Percentiles rank a stretch among this genome's conserved stretches.
These are phyloP conservation scores for Epizoanthus rinbou DNA, from an alignment of 92 coral and sea anemone genomes.

Conservation along the genomic window DNA sequence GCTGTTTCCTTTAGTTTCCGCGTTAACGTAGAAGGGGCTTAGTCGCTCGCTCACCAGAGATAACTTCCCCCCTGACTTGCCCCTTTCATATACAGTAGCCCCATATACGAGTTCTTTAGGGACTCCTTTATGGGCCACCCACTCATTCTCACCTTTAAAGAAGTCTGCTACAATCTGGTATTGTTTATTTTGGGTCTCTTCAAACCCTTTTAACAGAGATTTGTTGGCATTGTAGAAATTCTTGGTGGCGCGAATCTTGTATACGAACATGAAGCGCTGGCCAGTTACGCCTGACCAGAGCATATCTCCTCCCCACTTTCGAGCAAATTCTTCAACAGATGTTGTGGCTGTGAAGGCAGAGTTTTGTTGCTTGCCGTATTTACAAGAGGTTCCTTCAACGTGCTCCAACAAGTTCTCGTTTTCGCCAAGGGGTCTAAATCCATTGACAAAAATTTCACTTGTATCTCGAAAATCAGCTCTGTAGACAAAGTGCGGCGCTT, in stretches of 20 bases:
- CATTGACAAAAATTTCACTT: not conserved
- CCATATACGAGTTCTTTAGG: not conserved
- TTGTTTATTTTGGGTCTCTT: not conserved
- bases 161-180: not conserved
- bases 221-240: not conserved
- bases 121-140: slow-evolving; percentile 13
- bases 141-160: not conserved
- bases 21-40: no score
- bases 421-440: not conserved
- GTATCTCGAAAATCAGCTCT: slow-evolving; percentile 20
- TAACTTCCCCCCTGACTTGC: no score
- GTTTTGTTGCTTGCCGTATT: not conserved
- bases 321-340: not conserved
- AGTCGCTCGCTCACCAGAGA: no score
- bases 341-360: slow-evolving; percentile 20
- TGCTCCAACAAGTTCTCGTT: slow-evolving; percentile 3
- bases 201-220: slow-evolving; percentile 1
- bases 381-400: not conserved
- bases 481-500: slow-evolving; percentile 5
- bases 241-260: slow-evolving; percentile 19
- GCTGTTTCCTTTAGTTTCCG: no score
- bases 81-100: no score
- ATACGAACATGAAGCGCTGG: not conserved
- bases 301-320: slow-evolving; percentile 3
- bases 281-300: not conserved